A percentile compares a stretch with the other conserved stretches of the same genome.
Evolutionary conservation across 2,797 vertebrate genomes (phyloP).

Genomic region (Monodelphis domestica): DNA sequence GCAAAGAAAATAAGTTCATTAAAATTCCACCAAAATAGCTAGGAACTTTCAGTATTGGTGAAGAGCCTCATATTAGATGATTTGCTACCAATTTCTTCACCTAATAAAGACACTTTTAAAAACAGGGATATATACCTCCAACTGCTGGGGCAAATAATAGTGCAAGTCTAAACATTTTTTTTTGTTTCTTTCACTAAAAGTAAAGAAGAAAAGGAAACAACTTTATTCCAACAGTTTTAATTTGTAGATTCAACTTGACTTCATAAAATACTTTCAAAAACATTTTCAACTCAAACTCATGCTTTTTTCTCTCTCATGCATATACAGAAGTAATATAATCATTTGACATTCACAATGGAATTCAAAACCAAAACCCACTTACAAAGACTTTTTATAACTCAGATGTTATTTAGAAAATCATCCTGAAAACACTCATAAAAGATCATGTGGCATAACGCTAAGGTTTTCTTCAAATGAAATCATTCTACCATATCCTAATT

Average conservation of each 20-base stretch:
- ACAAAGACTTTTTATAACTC: not conserved
- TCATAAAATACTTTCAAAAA: not conserved
- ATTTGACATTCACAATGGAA: not conserved
- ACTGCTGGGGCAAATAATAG: not conserved
- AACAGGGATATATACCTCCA: conserved; percentile 59
- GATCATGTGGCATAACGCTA: not conserved
- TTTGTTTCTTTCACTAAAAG: conserved; percentile 40
- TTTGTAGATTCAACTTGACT: not conserved
- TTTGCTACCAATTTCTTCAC: not conserved
- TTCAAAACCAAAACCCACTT: not conserved
- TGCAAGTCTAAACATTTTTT: conserved; percentile 32
- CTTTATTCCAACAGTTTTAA: not conserved
- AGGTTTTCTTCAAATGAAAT: not conserved
- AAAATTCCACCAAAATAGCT: conserved; percentile 33
- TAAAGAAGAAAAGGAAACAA: conserved; percentile 4
- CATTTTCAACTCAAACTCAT: not conserved
- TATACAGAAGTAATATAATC: not conserved
- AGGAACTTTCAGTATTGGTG: not conserved
- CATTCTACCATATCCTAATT: not conserved
- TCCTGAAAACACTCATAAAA: not conserved
- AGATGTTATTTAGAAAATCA: not conserved
- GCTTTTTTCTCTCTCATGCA: not conserved
- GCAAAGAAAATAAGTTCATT: conserved; percentile 70
- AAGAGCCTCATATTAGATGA: conserved; percentile 25
- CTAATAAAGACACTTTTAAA: conserved; percentile 9